phyloP scores from a whole-genome alignment of 2,888 invertebrate species.

The Xylota sylvarum region DNA sequence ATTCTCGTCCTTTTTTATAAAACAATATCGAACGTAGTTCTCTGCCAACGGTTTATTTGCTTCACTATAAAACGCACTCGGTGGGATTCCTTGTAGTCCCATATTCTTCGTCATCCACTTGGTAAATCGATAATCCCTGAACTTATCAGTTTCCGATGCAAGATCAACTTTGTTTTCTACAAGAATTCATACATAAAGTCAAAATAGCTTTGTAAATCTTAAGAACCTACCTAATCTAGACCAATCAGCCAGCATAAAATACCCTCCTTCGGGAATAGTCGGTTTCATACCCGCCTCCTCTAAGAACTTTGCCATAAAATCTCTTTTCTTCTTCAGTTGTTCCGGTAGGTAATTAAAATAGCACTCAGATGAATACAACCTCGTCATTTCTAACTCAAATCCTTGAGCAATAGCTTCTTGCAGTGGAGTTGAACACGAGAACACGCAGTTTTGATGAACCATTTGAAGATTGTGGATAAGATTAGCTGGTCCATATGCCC shows the following conservation, averaged over 20 bases:
- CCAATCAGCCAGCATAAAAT: conserved; percentile 98
- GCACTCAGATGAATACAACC: conserved; percentile 90
- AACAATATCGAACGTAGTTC: conserved; percentile 96
- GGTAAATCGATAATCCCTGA: conserved; percentile 96
- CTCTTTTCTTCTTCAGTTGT: conserved; percentile 91
- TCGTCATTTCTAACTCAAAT: conserved; percentile 93
- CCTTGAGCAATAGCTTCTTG: conserved; percentile 97
- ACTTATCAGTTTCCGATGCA: conserved; percentile 89
- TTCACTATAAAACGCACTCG: conserved; percentile 95
- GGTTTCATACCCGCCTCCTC: conserved; percentile 94
- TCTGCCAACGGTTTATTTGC: conserved; percentile 92
- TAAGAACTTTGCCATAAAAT: conserved; percentile 91
- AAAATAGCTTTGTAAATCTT: background rate
- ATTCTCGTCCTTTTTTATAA: conserved; percentile 95
- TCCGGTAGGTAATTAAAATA: conserved; percentile 92
- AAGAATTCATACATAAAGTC: conserved; percentile 73
- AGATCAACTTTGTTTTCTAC: conserved; percentile 89
- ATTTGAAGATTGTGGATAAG: conserved; percentile 93
- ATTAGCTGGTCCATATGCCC: conserved; percentile 95
- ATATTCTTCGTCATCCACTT: conserved; percentile 98
- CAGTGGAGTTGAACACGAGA: conserved; percentile 95
- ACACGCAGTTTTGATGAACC: conserved; percentile 97
- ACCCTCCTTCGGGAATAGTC: conserved; percentile 97
- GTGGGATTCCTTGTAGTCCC: conserved; percentile 97
- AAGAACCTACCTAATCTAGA: conserved; percentile 87